Evolutionary conservation across 2,797 vertebrate species (phyloP).

Genomic region (Perdix hodgsoniae): DNA sequence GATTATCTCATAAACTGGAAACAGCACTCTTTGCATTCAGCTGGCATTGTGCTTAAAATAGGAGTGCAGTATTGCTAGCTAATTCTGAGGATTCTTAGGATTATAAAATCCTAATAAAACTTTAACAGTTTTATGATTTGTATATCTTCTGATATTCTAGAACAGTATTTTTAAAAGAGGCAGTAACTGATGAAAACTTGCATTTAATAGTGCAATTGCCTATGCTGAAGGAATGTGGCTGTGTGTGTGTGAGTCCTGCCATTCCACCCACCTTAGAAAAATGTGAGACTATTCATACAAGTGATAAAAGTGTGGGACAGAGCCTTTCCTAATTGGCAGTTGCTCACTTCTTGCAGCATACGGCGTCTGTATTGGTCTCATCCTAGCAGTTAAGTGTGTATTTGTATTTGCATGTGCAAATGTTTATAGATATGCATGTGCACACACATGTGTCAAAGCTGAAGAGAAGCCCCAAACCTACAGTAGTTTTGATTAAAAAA

Average conservation of each 20-base stretch:
- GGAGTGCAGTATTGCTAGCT: not conserved
- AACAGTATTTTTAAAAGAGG: not conserved
- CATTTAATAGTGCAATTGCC: not conserved
- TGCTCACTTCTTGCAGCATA: not conserved
- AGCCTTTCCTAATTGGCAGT: not conserved
- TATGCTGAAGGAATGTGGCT: not conserved
- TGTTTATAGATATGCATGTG: not conserved
- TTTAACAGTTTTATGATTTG: not conserved
- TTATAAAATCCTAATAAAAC: not conserved
- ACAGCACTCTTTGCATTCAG: not conserved
- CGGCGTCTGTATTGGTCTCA: not conserved
- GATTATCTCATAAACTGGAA: not conserved
- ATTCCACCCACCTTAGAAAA: not conserved
- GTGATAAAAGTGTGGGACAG: not conserved
- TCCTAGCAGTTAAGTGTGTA: not conserved
- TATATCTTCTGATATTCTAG: not conserved
- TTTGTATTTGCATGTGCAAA: not conserved
- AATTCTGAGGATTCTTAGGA: not conserved
- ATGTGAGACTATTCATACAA: not conserved
- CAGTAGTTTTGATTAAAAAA: not conserved
- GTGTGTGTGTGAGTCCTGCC: not conserved
- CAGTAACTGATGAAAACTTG: not conserved
- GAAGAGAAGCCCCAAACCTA: not conserved
- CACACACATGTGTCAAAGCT: not conserved
- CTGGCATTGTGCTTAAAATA: not conserved